A percentile compares a stretch with the other conserved stretches of the same genome.
Evolutionary conservation across 2,113 vertebrate species (phyloP).

Genomic region (Oryzias woworae): DNA sequence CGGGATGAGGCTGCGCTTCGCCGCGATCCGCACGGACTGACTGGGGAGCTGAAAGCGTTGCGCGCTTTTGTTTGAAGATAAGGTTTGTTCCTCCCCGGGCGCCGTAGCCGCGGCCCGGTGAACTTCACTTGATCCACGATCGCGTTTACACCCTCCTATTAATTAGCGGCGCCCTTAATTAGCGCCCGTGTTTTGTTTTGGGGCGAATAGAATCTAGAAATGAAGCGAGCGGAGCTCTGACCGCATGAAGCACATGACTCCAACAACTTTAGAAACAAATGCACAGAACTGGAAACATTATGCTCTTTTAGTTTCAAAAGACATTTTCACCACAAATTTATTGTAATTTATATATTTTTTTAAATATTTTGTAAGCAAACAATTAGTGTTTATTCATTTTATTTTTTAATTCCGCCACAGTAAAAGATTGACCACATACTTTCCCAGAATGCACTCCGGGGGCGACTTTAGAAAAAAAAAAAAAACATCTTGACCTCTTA

Average conservation of each 20-base stretch:
- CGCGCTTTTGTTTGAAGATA: slow-evolving; percentile 85
- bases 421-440: slow-evolving; percentile 6
- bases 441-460: slow-evolving; percentile 33
- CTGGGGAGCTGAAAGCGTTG: slow-evolving; percentile 79
- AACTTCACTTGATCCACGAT: slow-evolving; percentile 67
- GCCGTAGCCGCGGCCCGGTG: slow-evolving; percentile 73
- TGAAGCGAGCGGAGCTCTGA: slow-evolving; percentile 4
- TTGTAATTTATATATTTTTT: not conserved
- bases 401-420: not conserved
- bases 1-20: slow-evolving; percentile 75
- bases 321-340: not conserved
- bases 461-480: not conserved
- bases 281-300: not conserved
- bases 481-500: slow-evolving; percentile 13
- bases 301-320: not conserved
- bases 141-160: slow-evolving; percentile 43
- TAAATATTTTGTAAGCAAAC: not conserved
- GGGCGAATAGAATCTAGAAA: slow-evolving; percentile 4
- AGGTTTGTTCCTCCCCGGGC: slow-evolving; percentile 79
- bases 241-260: not conserved
- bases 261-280: not conserved
- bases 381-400: not conserved
- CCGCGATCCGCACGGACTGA: slow-evolving; percentile 79
- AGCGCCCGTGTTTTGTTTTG: slow-evolving; percentile 10
- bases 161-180: slow-evolving; percentile 46